Evolutionary conservation across 2,113 vertebrate genomes (phyloP).

Genomic region (Pelobates fuscus): DNA sequence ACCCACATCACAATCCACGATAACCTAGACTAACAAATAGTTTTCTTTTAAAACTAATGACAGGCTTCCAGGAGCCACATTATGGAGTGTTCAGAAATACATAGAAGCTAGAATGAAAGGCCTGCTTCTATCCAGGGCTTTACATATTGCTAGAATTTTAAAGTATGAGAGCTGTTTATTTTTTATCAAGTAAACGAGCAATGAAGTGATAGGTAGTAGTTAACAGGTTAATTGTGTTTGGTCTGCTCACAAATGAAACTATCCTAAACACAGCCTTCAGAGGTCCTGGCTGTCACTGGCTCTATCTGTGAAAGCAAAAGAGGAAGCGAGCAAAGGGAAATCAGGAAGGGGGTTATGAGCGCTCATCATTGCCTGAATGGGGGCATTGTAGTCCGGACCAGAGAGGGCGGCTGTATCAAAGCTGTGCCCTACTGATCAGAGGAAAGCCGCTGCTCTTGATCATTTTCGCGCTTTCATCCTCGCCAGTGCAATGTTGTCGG

Average conservation of each 20-base stretch:
- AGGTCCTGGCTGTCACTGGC: constrained; percentile 14
- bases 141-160: background rate
- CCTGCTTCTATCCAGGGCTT: background rate
- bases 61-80: too few relatives aligned
- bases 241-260: constrained; percentile 8
- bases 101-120: too few relatives aligned
- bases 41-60: too few relatives aligned
- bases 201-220: background rate
- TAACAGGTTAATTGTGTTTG: constrained; percentile 22
- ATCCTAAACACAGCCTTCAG: constrained; percentile 1
- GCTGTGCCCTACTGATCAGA: constrained; percentile 76
- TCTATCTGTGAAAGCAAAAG: constrained; percentile 19
- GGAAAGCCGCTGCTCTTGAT: constrained; percentile 79
- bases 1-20: constrained; percentile 19
- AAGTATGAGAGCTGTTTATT: background rate
- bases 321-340: constrained; percentile 40
- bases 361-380: constrained; percentile 73
- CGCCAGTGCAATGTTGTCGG: constrained; percentile 77
- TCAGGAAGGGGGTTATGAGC: constrained; percentile 60
- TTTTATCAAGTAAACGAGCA: background rate
- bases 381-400: constrained; percentile 75
- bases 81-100: too few relatives aligned
- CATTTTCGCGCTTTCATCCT: constrained; percentile 82
- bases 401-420: constrained; percentile 82
- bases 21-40: too few relatives aligned